Percentiles rank a stretch among this genome's conserved stretches.
Conservation (phyloP, 2,888 invertebrate species). For the Cryptocephalus primarius region DNA sequence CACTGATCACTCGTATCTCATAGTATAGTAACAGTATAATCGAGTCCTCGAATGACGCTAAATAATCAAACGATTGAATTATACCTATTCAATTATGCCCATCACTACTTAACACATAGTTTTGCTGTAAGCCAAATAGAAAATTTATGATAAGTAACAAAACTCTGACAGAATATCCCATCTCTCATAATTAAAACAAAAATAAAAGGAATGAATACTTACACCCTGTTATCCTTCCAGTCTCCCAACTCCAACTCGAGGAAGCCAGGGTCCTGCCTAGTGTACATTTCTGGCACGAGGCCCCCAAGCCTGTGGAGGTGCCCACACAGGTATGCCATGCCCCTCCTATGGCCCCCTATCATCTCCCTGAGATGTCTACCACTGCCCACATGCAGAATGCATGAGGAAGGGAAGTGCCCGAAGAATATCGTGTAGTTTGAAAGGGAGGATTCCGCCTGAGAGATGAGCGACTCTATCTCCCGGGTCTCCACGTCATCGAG, state of each 20-base stretch:
- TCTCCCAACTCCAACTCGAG: constrained; percentile 84
- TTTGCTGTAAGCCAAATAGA: too few relatives aligned
- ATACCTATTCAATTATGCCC: too few relatives aligned
- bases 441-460: constrained; percentile 40
- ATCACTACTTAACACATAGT: too few relatives aligned
- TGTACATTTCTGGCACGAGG: constrained; percentile 73
- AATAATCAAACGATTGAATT: too few relatives aligned
- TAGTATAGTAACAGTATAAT: too few relatives aligned
- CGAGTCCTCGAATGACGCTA: too few relatives aligned
- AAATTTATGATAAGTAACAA: too few relatives aligned
- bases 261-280: constrained; percentile 69
- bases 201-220: constrained; percentile 23
- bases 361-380: constrained; percentile 42
- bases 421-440: constrained; percentile 65
- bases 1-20: too few relatives aligned
- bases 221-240: constrained; percentile 86
- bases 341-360: constrained; percentile 48
- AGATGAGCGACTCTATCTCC: constrained; percentile 45
- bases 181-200: too few relatives aligned
- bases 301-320: constrained; percentile 81
- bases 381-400: constrained; percentile 53
- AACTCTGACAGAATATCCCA: too few relatives aligned
- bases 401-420: constrained; percentile 87
- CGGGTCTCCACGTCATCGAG: constrained; percentile 48
- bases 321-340: constrained; percentile 76